These are phyloP conservation scores for Nycticryphes semicollaris DNA, from an alignment of 2,113 vertebrate genomes.

Conservation along the genomic window DNA sequence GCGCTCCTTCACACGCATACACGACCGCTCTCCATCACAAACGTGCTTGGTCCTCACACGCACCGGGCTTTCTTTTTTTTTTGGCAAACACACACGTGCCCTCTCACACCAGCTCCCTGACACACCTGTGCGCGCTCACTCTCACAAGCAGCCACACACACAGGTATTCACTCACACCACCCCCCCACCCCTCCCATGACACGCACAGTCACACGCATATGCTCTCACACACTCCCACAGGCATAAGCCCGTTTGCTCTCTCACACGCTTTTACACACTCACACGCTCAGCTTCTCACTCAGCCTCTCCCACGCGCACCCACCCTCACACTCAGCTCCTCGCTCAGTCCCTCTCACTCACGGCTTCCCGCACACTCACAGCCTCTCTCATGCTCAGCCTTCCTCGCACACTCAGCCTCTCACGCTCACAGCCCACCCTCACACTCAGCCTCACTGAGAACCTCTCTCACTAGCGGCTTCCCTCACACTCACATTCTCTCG, in stretches of 20 bases:
- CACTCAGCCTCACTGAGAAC: neutral
- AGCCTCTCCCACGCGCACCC: neutral
- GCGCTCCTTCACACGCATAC: neutral
- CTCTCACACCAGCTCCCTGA: rapidly evolving
- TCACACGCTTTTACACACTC: neutral
- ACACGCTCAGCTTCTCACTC: neutral
- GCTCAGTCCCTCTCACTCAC: no score
- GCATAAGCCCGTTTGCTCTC: rapidly evolving
- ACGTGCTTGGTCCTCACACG: rapidly evolving
- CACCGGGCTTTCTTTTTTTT: neutral
- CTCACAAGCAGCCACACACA: rapidly evolving
- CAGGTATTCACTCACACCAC: neutral
- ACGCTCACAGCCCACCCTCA: neutral
- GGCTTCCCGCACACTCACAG: no score
- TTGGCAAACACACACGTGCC: rapidly evolving
- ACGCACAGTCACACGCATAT: no score
- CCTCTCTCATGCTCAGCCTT: no score
- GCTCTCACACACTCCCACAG: neutral
- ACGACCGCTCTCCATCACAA: rapidly evolving
- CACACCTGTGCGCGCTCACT: rapidly evolving
- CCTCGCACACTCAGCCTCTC: neutral
- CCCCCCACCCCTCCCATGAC: no score
- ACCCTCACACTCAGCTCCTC: neutral
- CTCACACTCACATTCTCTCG: no score
- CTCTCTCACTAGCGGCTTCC: no score